These are phyloP conservation scores for Tachuris rubrigastra DNA, from an alignment of 2,113 vertebrate species.

Conservation along the genomic window DNA sequence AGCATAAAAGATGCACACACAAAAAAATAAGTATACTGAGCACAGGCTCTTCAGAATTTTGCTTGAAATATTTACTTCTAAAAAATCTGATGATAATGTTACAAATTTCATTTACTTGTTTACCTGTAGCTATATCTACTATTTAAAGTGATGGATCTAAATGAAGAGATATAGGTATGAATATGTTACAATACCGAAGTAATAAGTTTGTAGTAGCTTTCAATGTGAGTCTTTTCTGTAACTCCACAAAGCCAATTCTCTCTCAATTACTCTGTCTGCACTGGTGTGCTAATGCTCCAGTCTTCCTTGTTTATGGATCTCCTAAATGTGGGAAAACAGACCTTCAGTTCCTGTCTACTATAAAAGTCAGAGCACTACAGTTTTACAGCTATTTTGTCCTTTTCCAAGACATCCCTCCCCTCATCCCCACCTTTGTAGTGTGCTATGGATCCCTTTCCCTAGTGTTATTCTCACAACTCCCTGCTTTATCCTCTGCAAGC, in stretches of 20 bases:
- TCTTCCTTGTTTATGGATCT: not conserved
- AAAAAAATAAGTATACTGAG: not conserved
- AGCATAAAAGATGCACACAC: not conserved
- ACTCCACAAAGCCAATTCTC: not conserved
- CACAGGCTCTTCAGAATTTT: not conserved
- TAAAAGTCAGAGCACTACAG: not conserved
- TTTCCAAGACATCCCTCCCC: not conserved
- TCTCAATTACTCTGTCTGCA: not conserved
- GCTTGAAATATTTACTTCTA: not conserved
- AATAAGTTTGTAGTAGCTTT: not conserved
- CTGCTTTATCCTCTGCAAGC: not conserved
- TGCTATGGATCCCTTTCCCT: not conserved
- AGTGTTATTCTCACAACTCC: not conserved
- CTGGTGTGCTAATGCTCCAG: not conserved
- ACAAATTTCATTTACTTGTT: not conserved
- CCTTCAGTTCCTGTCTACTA: not conserved
- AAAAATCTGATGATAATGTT: not conserved
- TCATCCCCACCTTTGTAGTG: not conserved
- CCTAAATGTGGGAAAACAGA: not conserved
- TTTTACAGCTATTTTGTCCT: not conserved
- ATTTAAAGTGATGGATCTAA: not conserved
- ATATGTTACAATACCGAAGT: rapidly evolving
- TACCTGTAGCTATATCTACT: not conserved
- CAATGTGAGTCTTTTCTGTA: not conserved
- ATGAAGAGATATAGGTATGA: not conserved